phyloP scores from a whole-genome alignment of 1,140 invertebrate species.

The Sycophila sp. region DNA sequence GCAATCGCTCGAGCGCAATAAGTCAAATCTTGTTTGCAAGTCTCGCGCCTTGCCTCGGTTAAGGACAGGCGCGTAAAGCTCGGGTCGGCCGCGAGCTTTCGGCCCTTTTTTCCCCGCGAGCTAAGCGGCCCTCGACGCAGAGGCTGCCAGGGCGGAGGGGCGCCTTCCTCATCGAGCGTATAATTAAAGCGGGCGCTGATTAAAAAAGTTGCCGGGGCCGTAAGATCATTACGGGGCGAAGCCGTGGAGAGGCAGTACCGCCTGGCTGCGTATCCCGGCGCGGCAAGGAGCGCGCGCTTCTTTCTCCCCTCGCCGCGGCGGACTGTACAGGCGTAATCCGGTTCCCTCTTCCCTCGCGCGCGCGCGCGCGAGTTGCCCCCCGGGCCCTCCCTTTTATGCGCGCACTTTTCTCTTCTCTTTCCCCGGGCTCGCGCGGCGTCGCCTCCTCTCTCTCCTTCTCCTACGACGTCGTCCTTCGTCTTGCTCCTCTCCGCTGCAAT shows the following conservation, averaged over 20 bases:
- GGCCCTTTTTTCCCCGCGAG: slow-evolving; percentile 27
- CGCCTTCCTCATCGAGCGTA: slow-evolving; percentile 63
- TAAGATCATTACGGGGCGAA: slow-evolving; percentile 60
- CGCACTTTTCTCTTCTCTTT: background rate
- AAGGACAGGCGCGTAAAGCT: too few species aligned
- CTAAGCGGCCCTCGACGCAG: background rate
- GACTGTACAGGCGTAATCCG: slow-evolving; percentile 37
- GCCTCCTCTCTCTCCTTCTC: slow-evolving; percentile 21
- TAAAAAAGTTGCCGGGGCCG: slow-evolving; percentile 65
- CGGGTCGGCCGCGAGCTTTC: background rate
- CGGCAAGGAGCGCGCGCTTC: slow-evolving; percentile 16
- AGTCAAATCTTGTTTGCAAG: slow-evolving; percentile 65
- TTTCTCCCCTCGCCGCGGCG: background rate
- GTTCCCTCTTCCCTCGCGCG: slow-evolving; percentile 19
- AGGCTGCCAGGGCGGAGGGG: background rate
- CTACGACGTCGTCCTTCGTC: background rate
- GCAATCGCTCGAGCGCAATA: slow-evolving; percentile 61
- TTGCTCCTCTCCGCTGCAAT: slow-evolving; percentile 23
- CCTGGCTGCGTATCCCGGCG: background rate
- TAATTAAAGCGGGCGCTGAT: slow-evolving; percentile 66
- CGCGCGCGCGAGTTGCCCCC: slow-evolving; percentile 8
- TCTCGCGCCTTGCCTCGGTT: slow-evolving; percentile 25
- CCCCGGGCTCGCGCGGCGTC: background rate
- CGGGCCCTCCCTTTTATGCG: background rate
- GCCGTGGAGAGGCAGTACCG: background rate